Conservation (phyloP, 2,888 invertebrate species). For the Cephus nigrinus region DNA sequence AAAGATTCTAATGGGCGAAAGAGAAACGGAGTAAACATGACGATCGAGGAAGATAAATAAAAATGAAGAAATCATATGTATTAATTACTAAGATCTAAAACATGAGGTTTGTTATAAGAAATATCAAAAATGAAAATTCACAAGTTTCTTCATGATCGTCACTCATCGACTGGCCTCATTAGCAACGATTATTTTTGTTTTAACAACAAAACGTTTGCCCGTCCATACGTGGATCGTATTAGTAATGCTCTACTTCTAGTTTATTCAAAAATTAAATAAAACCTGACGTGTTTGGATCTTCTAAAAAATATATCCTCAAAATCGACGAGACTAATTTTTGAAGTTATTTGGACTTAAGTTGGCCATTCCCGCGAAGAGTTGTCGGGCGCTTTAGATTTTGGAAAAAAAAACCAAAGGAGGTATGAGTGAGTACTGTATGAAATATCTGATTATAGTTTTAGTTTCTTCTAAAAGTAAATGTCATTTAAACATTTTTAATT, state of each 20-base stretch:
- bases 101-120: neutral
- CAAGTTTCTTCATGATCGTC: slow-evolving; percentile 15
- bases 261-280: slow-evolving; percentile 16
- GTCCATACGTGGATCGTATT: slow-evolving; percentile 11
- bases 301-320: slow-evolving; percentile 10
- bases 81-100: neutral
- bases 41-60: neutral
- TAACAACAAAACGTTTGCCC: slow-evolving; percentile 26
- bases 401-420: neutral
- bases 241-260: slow-evolving; percentile 4
- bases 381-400: neutral
- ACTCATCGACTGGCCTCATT: slow-evolving; percentile 22
- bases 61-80: neutral
- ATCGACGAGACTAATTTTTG: slow-evolving; percentile 12
- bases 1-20: neutral
- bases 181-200: slow-evolving; percentile 43
- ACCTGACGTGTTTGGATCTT: slow-evolving; percentile 4
- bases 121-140: slow-evolving; percentile 6
- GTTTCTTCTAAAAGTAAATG: neutral
- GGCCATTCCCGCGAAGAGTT: neutral
- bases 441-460: neutral
- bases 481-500: neutral
- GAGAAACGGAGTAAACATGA: neutral
- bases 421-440: neutral
- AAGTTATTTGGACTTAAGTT: slow-evolving; percentile 7